A percentile compares a stretch with the other conserved stretches of the same genome.
These are phyloP conservation scores for Phoenicopterus ruber DNA, from an alignment of 2,113 vertebrate genomes.

Conservation along the genomic window DNA sequence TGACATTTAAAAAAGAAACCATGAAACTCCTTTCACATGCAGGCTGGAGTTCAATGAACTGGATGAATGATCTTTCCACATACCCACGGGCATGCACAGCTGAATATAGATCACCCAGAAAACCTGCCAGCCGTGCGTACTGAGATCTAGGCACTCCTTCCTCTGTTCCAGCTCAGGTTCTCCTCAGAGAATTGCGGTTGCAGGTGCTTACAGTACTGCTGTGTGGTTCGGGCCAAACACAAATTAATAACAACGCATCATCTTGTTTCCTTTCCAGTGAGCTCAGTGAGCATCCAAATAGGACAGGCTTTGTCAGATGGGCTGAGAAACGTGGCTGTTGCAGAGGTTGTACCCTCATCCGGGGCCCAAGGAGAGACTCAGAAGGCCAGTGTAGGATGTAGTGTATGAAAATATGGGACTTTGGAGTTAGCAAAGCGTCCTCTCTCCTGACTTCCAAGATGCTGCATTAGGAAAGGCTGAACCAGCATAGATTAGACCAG, in stretches of 20 bases:
- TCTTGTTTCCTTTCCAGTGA: background rate
- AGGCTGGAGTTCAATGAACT: slow-evolving; percentile 49
- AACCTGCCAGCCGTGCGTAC: background rate
- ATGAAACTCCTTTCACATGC: background rate
- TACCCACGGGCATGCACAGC: slow-evolving; percentile 21
- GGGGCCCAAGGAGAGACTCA: background rate
- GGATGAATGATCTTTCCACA: slow-evolving; percentile 49
- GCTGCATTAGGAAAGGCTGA: background rate
- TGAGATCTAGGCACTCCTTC: background rate
- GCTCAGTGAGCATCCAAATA: background rate
- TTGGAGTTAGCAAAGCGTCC: background rate
- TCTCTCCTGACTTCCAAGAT: background rate
- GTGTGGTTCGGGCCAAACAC: background rate
- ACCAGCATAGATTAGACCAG: background rate
- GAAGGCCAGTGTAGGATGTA: background rate
- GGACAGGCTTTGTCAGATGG: background rate
- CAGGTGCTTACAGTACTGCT: background rate
- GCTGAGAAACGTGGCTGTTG: background rate
- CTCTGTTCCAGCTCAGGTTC: background rate
- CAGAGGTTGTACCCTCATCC: background rate
- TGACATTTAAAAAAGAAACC: slow-evolving; percentile 15
- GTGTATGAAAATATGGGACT: background rate
- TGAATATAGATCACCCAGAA: slow-evolving; percentile 40
- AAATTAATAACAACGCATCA: background rate
- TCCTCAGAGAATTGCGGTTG: background rate